Conservation (phyloP, 2,113 vertebrate species). For the Galeopterus variegatus region DNA sequence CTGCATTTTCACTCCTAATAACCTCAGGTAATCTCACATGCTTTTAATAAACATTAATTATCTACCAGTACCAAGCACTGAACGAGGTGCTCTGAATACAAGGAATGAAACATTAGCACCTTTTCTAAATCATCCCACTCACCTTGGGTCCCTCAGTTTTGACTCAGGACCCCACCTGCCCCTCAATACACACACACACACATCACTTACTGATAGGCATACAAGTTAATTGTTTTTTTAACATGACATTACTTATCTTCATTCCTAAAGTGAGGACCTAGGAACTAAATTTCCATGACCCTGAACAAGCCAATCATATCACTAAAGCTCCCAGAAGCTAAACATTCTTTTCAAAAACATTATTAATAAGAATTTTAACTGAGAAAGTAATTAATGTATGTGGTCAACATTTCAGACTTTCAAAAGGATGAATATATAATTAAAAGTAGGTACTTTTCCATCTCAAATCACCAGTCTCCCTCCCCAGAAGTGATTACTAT, state of each 20-base stretch:
- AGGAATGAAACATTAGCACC: slow-evolving; percentile 24
- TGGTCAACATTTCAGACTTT: slow-evolving; percentile 60
- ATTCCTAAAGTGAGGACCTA: slow-evolving; percentile 28
- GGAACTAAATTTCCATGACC: slow-evolving; percentile 56
- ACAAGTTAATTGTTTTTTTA: slow-evolving; percentile 52
- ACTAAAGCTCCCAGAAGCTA: slow-evolving; percentile 20
- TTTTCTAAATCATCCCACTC: slow-evolving; percentile 41
- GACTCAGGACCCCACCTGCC: not conserved
- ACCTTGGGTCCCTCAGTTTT: not conserved
- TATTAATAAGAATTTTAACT: slow-evolving; percentile 51
- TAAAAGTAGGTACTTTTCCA: slow-evolving; percentile 40
- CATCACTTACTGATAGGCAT: not conserved
- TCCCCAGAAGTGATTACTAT: not conserved
- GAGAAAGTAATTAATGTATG: slow-evolving; percentile 39
- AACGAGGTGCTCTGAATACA: not conserved
- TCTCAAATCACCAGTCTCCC: slow-evolving; percentile 8
- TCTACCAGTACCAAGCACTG: not conserved
- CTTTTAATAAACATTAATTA: slow-evolving; percentile 69
- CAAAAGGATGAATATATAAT: slow-evolving; percentile 31
- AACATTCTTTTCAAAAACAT: slow-evolving; percentile 21
- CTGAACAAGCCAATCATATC: slow-evolving; percentile 29
- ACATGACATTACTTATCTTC: slow-evolving; percentile 23
- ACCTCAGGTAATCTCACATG: not conserved
- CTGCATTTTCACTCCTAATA: slow-evolving; percentile 42
- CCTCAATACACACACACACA: not conserved